Evolutionary conservation across 1,140 invertebrate species (phyloP).

Genomic region (Hyphantria cunea): DNA sequence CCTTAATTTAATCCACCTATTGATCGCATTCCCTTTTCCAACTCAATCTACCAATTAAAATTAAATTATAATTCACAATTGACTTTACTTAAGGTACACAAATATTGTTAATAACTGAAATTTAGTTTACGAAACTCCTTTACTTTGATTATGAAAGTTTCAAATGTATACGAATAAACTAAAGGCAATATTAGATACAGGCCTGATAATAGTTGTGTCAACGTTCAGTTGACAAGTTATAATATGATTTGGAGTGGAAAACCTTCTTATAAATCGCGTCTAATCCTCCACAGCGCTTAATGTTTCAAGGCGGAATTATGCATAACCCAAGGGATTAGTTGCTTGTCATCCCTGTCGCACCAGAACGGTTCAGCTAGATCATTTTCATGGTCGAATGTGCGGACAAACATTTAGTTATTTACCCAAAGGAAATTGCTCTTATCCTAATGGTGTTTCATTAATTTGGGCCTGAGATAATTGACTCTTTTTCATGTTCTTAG

Average conservation of each 20-base stretch:
- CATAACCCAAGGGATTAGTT: constrained; percentile 71
- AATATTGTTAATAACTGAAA: constrained; percentile 12
- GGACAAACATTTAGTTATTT: constrained; percentile 32
- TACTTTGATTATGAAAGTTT: constrained; percentile 19
- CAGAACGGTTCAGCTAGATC: constrained; percentile 58
- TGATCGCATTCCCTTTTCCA: too few relatives aligned
- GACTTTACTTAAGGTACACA: constrained; percentile 9
- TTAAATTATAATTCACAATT: constrained; percentile 12
- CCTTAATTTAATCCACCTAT: too few relatives aligned
- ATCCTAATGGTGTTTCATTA: constrained; percentile 13
- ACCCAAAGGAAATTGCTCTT: constrained; percentile 7
- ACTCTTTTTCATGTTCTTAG: too few relatives aligned
- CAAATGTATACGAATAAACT: constrained; percentile 9
- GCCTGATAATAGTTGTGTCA: constrained; percentile 15
- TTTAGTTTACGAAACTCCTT: constrained; percentile 9
- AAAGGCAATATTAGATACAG: constrained; percentile 6
- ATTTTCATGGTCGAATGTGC: constrained; percentile 52
- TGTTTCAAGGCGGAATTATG: constrained; percentile 70
- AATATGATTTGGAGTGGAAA: constrained; percentile 40
- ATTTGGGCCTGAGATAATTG: background rate
- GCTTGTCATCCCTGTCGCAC: constrained; percentile 63
- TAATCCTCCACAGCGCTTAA: constrained; percentile 68
- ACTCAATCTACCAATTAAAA: background rate
- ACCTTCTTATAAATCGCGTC: constrained; percentile 62
- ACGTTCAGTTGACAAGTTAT: constrained; percentile 10